Conservation (phyloP, 2,797 vertebrate species). For the Cryptoprocta ferox region DNA sequence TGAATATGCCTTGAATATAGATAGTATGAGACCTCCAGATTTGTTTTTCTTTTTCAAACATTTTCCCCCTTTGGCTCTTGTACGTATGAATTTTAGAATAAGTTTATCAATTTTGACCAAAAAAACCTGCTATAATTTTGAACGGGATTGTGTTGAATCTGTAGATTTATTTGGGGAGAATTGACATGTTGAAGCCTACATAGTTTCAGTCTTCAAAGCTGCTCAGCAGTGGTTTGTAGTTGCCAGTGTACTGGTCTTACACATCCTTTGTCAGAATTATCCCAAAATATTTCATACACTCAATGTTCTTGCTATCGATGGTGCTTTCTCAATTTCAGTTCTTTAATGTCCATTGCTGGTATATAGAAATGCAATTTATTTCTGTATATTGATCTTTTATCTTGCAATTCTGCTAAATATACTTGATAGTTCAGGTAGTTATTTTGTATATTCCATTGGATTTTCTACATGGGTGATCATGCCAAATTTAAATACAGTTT, state of each 20-base stretch:
- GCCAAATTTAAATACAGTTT: background rate
- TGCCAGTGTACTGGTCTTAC: background rate
- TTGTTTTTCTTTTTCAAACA: background rate
- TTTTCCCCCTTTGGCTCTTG: background rate
- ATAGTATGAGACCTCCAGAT: background rate
- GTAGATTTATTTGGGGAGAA: background rate
- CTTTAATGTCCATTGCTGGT: background rate
- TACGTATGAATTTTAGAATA: background rate
- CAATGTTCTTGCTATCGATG: too few species aligned
- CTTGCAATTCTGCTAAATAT: background rate
- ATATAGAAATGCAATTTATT: background rate
- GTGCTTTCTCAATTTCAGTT: background rate
- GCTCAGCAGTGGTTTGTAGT: background rate
- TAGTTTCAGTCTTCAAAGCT: background rate
- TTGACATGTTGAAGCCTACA: background rate
- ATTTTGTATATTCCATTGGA: background rate
- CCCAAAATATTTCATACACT: background rate
- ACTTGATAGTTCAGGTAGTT: background rate
- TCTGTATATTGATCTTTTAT: background rate
- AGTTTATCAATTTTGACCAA: background rate
- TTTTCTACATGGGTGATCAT: background rate
- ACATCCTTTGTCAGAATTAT: background rate
- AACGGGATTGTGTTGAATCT: background rate
- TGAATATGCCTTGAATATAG: background rate
- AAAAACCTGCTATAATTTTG: background rate